A percentile compares a stretch with the other conserved stretches of the same genome.
Conservation (phyloP, 2,113 vertebrate species). For the Rhombomys opimus region DNA sequence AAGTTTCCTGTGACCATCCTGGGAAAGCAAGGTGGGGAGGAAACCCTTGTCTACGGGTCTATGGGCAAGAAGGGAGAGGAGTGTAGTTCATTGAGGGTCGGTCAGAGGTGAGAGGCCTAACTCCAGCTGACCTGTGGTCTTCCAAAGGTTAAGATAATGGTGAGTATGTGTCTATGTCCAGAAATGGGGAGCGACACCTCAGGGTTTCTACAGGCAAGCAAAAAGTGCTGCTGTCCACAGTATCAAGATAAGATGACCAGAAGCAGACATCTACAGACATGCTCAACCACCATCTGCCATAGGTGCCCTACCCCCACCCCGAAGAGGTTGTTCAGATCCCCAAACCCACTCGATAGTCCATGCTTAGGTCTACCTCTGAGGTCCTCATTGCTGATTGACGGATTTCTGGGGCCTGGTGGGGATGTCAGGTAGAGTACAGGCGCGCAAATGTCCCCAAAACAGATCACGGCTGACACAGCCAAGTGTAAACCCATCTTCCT, state of each 20-base stretch:
- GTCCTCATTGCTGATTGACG: too few relatives aligned
- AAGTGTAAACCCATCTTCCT: not conserved
- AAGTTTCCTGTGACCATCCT: fast-evolving
- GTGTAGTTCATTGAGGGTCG: not conserved
- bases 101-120: not conserved
- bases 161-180: not conserved
- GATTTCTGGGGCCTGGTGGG: not conserved
- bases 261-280: not conserved
- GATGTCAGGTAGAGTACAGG: not conserved
- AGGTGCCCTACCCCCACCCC: not conserved
- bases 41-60: too few relatives aligned
- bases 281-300: not conserved
- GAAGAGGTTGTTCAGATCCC: not conserved
- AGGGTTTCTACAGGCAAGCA: not conserved
- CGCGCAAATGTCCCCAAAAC: not conserved
- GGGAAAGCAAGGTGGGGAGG: not conserved
- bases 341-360: not conserved
- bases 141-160: not conserved
- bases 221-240: not conserved
- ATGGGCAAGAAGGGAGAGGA: not conserved
- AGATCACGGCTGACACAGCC: not conserved
- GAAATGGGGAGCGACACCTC: not conserved
- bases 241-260: too few relatives aligned
- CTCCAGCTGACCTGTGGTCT: not conserved
- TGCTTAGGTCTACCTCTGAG: not conserved